Percentiles rank a stretch among this genome's conserved stretches.
Evolutionary conservation across 1,140 invertebrate species (phyloP).

Genomic region (Drosophila persimilis): DNA sequence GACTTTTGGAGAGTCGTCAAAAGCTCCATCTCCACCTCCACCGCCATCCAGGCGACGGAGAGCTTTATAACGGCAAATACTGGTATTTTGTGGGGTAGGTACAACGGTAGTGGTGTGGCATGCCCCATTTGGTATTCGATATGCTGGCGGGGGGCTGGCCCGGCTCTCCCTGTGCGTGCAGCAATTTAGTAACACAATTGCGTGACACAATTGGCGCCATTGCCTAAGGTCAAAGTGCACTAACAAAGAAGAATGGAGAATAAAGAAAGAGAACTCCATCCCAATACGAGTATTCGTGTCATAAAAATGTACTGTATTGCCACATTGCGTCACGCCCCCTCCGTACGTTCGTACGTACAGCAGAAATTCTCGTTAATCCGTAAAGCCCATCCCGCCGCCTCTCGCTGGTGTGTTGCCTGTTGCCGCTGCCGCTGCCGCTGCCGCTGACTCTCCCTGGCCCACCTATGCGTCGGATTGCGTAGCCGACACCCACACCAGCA

Average conservation of each 20-base stretch:
- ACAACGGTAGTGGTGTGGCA: too few relatives aligned
- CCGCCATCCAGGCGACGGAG: constrained; percentile 5
- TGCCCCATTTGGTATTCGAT: too few relatives aligned
- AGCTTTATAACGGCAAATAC: constrained; percentile 34
- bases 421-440: constrained; percentile 1
- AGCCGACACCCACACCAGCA: too few relatives aligned
- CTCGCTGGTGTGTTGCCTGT: neutral
- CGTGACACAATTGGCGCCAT: constrained; percentile 44
- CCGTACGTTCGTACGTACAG: too few relatives aligned
- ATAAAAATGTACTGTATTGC: constrained; percentile 23
- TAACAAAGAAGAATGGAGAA: neutral
- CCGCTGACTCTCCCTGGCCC: neutral
- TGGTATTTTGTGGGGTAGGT: constrained; percentile 1
- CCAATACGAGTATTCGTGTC: constrained; percentile 17
- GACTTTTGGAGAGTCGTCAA: neutral
- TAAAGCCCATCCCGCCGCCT: too few relatives aligned
- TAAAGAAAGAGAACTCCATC: neutral
- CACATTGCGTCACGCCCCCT: neutral
- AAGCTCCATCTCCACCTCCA: constrained; percentile 2
- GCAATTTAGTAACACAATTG: constrained; percentile 32
- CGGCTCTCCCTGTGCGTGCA: constrained; percentile 25
- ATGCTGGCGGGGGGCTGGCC: neutral
- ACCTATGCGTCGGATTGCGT: too few relatives aligned
- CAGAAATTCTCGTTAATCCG: too few relatives aligned
- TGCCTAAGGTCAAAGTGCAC: constrained; percentile 58